Conservation (phyloP, 2,797 vertebrate genomes). For the Prionace glauca region DNA sequence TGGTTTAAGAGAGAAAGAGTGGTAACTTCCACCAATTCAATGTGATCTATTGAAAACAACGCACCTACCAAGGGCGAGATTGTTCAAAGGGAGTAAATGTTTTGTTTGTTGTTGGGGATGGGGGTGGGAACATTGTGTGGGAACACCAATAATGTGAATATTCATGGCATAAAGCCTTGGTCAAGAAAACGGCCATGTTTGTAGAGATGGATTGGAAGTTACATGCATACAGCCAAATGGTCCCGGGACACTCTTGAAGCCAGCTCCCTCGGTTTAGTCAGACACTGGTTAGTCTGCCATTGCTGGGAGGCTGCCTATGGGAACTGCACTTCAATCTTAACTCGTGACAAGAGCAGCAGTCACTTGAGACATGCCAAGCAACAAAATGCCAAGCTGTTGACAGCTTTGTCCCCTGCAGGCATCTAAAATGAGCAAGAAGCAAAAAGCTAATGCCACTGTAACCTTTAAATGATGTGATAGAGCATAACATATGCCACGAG, state of each 20-base stretch:
- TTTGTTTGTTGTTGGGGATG: background rate
- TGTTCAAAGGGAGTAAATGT: background rate
- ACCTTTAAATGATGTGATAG: slow-evolving; percentile 8
- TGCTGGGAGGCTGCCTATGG: background rate
- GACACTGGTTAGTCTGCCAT: background rate
- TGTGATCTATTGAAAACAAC: background rate
- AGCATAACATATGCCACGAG: background rate
- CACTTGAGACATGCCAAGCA: slow-evolving; percentile 10
- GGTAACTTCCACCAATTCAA: background rate
- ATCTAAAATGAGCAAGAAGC: slow-evolving; percentile 22
- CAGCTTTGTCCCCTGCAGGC: slow-evolving; percentile 17
- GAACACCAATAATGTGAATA: background rate
- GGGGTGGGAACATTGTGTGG: background rate
- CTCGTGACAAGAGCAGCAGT: slow-evolving; percentile 6
- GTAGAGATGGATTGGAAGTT: background rate
- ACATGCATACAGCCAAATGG: background rate
- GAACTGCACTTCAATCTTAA: slow-evolving; percentile 22
- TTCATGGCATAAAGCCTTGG: background rate
- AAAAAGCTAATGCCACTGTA: slow-evolving; percentile 21
- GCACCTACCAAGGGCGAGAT: no score
- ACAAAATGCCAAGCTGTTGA: slow-evolving; percentile 22
- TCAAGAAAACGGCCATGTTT: background rate
- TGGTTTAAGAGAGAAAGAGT: background rate
- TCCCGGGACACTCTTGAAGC: background rate
- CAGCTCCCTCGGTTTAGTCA: background rate